Evolutionary conservation across 2,888 invertebrate genomes (phyloP), one percentile per base, ranked within the genome.

Genomic region (Ornithoptera priamus): DNA sequence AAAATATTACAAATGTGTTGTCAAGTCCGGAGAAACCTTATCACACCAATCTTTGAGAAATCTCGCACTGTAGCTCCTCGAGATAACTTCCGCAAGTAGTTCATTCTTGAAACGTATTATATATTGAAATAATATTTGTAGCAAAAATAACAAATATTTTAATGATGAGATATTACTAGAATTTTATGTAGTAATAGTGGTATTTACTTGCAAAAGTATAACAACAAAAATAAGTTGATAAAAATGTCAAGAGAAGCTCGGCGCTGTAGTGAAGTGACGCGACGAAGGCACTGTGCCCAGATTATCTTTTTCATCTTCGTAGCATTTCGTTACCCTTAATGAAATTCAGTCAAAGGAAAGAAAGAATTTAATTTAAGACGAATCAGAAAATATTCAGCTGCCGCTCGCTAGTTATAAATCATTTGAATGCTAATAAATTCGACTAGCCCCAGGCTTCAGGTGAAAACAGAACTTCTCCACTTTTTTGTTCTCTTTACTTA

Each of bases 371-470:
- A 91, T 92, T 92, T 91, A 90, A 89, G 89, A 85, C 85, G 90
- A 90, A 92, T 92, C 90, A 89, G 90, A 90, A 90, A 90, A 90
- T 91, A 90, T 91, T 90, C 91, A 90, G 89, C 89, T 89, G 89
- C 89, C 88, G 85, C 87, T 86, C 82, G 88, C 90, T 90, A 91
- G 91, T 92, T 92, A 92, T 92, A 91, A 92, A 92, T 92, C 90
- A 91, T 92, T 92, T 92, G 90, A 91, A 92, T 92, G 92, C 90
- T 92, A 92, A 92, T 92, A 91, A 92, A 91, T 92, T 91, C 91
- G 86, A 89, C 88, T 88, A 85, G 86, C 83, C 86, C 81, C 80
- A 81, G 85, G 84, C 83, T 85, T 85, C 90, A 90, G 90, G 89
- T 90, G 89, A 87, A 81, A 85, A 87, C 86, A 84, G 86, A 87